Conservation (phyloP, 1,140 invertebrate species). For the Cotesia chilonis region DNA sequence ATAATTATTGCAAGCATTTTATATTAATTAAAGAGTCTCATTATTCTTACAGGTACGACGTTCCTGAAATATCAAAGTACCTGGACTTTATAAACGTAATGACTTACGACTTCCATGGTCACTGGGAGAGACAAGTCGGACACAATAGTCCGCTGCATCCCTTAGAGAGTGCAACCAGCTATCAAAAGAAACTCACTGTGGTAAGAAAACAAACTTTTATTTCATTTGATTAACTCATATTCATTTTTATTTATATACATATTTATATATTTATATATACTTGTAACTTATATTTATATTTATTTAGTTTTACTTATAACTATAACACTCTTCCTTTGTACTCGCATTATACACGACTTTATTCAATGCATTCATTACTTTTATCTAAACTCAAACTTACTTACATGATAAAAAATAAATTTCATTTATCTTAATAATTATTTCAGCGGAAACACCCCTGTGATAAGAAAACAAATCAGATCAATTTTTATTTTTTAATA, state of each 20-base stretch:
- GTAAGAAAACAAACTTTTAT: slow-evolving; percentile 65
- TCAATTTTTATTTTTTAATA: no score
- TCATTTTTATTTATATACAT: slow-evolving; percentile 9
- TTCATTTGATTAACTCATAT: not conserved
- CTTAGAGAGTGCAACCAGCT: slow-evolving; percentile 86
- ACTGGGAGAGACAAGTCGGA: slow-evolving; percentile 91
- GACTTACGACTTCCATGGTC: slow-evolving; percentile 95
- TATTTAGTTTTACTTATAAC: slow-evolving; percentile 10
- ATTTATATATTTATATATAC: not conserved
- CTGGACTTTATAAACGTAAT: slow-evolving; percentile 94
- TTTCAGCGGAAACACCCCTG: not conserved
- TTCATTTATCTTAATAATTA: slow-evolving; percentile 3
- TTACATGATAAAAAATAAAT: slow-evolving; percentile 12
- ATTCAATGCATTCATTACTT: slow-evolving; percentile 4
- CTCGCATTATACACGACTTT: slow-evolving; percentile 4
- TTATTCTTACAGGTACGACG: slow-evolving; percentile 76
- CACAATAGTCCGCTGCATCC: slow-evolving; percentile 92
- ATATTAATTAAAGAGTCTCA: no score
- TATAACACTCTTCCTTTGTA: slow-evolving; percentile 2
- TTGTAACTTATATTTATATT: slow-evolving; percentile 6
- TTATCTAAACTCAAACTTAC: slow-evolving; percentile 16
- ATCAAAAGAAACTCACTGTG: slow-evolving; percentile 90
- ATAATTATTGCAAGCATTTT: no score
- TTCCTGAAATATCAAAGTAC: slow-evolving; percentile 93
- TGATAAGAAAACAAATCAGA: no score